Conservation (phyloP, 2,888 invertebrate genomes). For the Patella depressa region DNA sequence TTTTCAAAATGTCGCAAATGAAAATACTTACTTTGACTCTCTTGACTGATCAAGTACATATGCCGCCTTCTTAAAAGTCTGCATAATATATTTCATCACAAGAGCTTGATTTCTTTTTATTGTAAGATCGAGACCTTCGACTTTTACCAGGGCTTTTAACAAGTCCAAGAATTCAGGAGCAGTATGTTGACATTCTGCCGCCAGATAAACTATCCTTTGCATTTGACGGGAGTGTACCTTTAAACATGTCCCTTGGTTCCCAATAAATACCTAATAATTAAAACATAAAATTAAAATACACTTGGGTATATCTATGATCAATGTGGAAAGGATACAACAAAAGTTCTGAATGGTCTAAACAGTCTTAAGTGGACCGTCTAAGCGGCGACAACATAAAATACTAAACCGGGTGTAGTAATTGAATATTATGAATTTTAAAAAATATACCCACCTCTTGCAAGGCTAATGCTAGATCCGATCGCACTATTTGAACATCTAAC, state of each 20-base stretch:
- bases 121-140: slow-evolving; percentile 66
- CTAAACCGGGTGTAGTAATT: no score
- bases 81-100: slow-evolving; percentile 71
- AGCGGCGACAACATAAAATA: no score
- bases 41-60: slow-evolving; percentile 66
- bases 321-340: no score
- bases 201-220: slow-evolving; percentile 64
- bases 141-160: slow-evolving; percentile 65
- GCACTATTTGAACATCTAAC: slow-evolving; percentile 66
- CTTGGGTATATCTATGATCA: no score
- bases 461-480: slow-evolving; percentile 64
- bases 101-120: slow-evolving; percentile 70
- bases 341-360: no score
- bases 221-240: slow-evolving; percentile 68
- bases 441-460: slow-evolving; percentile 61
- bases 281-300: no score
- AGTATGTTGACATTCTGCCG: slow-evolving; percentile 62
- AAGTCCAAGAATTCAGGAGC: slow-evolving; percentile 68
- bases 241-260: slow-evolving; percentile 67
- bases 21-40: slow-evolving; percentile 47
- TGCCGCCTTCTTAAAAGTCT: slow-evolving; percentile 67
- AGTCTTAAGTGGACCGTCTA: no score
- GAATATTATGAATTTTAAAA: not conserved
- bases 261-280: slow-evolving; percentile 61
- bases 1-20: not conserved